Conservation (phyloP, 2,797 vertebrate genomes). For the Octomys mimax region DNA sequence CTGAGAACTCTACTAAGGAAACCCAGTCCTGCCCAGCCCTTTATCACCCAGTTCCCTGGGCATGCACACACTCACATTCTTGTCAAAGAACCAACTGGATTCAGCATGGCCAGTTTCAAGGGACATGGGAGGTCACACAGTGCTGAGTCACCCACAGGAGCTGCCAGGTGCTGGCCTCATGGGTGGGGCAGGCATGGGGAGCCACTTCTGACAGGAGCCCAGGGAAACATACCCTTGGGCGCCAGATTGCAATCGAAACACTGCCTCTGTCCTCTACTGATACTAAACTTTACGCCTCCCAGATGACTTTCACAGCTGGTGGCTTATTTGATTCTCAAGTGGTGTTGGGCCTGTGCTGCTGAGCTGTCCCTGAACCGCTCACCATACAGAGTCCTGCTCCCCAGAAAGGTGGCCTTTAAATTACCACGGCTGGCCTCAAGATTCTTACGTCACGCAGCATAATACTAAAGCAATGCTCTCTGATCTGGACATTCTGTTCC, state of each 20-base stretch:
- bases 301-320: background rate
- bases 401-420: background rate
- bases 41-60: background rate
- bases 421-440: background rate
- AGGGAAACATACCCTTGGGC: background rate
- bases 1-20: slow-evolving; percentile 9
- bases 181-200: background rate
- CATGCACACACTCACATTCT: background rate
- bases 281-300: background rate
- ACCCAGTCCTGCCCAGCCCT: background rate
- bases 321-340: background rate
- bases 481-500: background rate
- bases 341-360: background rate
- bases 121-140: slow-evolving; percentile 34
- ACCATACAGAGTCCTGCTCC: background rate
- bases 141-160: background rate
- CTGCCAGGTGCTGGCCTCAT: background rate
- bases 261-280: background rate
- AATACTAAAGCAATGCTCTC: background rate
- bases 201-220: background rate
- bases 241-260: background rate
- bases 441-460: background rate
- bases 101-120: background rate
- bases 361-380: background rate
- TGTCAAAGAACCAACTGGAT: slow-evolving; percentile 60